Conservation (phyloP, 2,113 vertebrate genomes). For the Struthio camelus region DNA sequence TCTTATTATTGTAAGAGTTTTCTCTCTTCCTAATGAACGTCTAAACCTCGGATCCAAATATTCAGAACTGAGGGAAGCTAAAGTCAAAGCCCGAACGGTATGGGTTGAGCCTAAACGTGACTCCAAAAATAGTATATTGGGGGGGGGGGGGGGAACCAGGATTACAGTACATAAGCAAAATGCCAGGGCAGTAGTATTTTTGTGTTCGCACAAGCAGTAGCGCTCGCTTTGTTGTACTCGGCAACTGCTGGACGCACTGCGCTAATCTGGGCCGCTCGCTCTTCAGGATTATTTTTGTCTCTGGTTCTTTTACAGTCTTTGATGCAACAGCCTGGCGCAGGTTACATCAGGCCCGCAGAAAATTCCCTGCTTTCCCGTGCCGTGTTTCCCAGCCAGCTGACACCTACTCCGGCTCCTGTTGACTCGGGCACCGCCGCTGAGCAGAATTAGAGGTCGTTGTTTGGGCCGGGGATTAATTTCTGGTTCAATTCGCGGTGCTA, state of each 20-base stretch:
- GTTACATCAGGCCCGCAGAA: constrained; percentile 41
- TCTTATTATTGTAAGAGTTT: neutral
- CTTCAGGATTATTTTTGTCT: constrained; percentile 63
- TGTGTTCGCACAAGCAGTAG: neutral
- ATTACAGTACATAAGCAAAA: neutral
- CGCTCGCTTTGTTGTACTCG: neutral
- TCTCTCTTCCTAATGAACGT: neutral
- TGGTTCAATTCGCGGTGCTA: neutral
- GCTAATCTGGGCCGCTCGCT: constrained; percentile 36
- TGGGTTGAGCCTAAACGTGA: neutral
- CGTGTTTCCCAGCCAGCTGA: constrained; percentile 6
- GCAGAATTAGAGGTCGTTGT: neutral
- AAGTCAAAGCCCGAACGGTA: neutral
- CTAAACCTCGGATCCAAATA: neutral
- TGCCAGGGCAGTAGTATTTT: neutral
- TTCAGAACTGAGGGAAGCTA: neutral
- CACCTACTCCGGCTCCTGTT: neutral
- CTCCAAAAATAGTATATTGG: neutral
- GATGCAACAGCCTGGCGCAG: constrained; percentile 33
- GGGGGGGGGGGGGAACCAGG: too few species aligned
- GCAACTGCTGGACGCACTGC: constrained; percentile 35
- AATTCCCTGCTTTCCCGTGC: neutral
- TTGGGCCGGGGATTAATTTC: neutral
- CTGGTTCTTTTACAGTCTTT: constrained; percentile 28
- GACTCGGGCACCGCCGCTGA: constrained; percentile 35